Evolutionary conservation across 2,797 vertebrate species (phyloP).

Genomic region (Eremophila alpestris): DNA sequence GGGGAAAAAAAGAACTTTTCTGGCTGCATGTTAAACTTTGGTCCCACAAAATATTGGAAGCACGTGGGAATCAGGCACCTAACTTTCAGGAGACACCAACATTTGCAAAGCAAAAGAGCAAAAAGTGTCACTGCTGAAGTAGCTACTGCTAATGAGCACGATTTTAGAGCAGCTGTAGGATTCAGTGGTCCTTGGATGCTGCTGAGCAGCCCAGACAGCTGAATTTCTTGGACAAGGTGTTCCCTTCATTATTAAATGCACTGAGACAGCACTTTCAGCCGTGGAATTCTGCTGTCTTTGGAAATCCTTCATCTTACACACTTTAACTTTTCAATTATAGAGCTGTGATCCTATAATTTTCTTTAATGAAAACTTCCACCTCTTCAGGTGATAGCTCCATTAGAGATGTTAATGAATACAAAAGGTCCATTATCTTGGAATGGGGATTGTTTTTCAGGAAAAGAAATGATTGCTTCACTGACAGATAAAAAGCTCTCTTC

Average conservation of each 20-base stretch:
- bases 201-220: background rate
- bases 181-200: background rate
- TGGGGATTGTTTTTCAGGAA: background rate
- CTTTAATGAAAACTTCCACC: background rate
- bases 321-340: background rate
- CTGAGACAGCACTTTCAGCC: background rate
- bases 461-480: background rate
- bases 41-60: background rate
- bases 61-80: rapidly evolving
- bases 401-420: background rate
- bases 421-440: conserved; percentile 8
- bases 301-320: background rate
- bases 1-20: background rate
- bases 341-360: background rate
- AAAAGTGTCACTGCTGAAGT: background rate
- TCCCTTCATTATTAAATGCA: background rate
- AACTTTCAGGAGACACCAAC: background rate
- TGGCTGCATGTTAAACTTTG: background rate
- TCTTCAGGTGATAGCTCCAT: conserved; percentile 4
- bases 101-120: background rate
- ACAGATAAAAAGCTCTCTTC: conserved; percentile 11
- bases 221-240: background rate
- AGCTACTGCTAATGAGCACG: background rate
- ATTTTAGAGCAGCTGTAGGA: background rate
- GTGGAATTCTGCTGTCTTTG: background rate